Conservation (phyloP, 2,888 invertebrate genomes). For the Halictus quadricinctus region DNA sequence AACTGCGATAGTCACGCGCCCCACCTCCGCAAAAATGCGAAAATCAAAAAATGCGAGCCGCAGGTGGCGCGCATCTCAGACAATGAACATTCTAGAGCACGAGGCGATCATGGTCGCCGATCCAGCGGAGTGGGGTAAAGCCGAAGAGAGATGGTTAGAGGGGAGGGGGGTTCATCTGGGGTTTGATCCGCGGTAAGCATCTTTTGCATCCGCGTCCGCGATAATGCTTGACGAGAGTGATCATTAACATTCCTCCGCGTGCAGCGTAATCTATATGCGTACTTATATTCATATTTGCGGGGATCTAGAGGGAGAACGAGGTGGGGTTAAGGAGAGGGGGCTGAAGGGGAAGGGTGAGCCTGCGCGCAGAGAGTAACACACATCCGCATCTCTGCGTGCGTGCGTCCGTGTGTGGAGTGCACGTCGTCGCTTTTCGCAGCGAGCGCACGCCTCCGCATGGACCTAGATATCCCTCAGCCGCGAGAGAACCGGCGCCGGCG, state of each 20-base stretch:
- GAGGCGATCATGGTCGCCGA: not conserved
- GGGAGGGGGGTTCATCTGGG: not conserved
- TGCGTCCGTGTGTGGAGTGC: too few species aligned
- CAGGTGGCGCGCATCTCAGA: not conserved
- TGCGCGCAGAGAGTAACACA: not conserved
- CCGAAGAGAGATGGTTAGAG: not conserved
- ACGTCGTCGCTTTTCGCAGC: not conserved
- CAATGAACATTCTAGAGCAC: not conserved
- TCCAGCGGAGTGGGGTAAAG: not conserved
- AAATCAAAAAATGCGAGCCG: not conserved
- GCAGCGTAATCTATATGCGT: not conserved
- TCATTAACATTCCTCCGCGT: slow-evolving; percentile 14
- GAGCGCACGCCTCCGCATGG: slow-evolving; percentile 61
- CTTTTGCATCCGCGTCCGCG: not conserved
- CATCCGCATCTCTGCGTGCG: too few species aligned
- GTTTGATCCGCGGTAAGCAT: not conserved
- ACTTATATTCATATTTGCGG: not conserved
- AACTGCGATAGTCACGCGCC: too few species aligned
- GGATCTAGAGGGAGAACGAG: not conserved
- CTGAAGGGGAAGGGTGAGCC: not conserved
- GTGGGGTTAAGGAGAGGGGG: not conserved
- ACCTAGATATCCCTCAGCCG: slow-evolving; percentile 74
- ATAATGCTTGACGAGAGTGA: not conserved
- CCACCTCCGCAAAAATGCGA: too few species aligned
- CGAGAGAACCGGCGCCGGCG: slow-evolving; percentile 70